These are phyloP conservation scores for Halcyon senegalensis DNA, from an alignment of 2,113 vertebrate species.

Conservation along the genomic window DNA sequence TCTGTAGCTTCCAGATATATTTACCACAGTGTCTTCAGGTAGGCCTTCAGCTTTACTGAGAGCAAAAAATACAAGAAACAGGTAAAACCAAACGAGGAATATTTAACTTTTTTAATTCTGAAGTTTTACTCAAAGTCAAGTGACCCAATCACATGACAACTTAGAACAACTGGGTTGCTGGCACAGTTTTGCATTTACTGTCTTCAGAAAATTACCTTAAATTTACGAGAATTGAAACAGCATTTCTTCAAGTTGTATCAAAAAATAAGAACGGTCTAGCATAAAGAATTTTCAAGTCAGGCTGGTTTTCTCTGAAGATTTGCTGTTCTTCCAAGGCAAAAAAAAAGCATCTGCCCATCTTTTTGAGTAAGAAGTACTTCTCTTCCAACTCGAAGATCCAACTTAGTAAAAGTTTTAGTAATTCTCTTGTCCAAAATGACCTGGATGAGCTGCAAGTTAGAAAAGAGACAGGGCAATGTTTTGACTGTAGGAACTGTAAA, in stretches of 20 bases:
- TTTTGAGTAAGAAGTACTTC: conserved; percentile 50
- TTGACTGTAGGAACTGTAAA: background rate
- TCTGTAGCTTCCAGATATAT: background rate
- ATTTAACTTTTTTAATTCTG: conserved; percentile 8
- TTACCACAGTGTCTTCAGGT: background rate
- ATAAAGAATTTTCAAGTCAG: background rate
- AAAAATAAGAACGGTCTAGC: background rate
- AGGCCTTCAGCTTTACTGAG: background rate
- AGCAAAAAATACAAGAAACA: background rate
- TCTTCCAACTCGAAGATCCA: conserved; percentile 45
- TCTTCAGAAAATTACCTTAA: background rate
- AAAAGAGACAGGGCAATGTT: background rate
- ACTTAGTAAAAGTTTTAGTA: background rate
- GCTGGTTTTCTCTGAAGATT: conserved; percentile 33
- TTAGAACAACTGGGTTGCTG: background rate
- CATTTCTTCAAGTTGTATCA: background rate
- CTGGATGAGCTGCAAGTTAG: conserved; percentile 46
- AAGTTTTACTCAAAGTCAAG: conserved; percentile 31
- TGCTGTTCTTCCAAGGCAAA: conserved; percentile 22
- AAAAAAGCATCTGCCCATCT: conserved; percentile 26
- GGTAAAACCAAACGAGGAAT: background rate
- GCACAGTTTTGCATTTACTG: background rate
- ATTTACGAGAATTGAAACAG: background rate
- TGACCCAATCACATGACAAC: background rate
- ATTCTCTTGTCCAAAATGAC: conserved; percentile 53